Evolutionary conservation across 2,888 invertebrate genomes (phyloP), one percentile per base, ranked within the genome.

Genomic region (Epistrophe grossulariae): DNA sequence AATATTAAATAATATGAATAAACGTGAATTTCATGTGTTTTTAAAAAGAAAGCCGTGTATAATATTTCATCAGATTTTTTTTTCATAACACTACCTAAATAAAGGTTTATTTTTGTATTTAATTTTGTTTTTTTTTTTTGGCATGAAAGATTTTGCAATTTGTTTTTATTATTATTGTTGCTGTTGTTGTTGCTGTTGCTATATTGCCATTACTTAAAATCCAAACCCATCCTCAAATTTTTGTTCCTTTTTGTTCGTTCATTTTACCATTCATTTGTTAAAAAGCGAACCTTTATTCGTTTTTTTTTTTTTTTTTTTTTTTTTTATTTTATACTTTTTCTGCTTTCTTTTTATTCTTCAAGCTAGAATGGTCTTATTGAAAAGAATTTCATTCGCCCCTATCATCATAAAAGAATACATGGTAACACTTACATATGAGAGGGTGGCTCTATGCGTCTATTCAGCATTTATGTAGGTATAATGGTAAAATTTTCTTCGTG

Each of bases 31-130:
- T 38, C 11, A 38, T 38, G 38, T 38, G 38, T 38, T 38, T 43
- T 43, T 43, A 43, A 40, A 40, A 40, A 13, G 8, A 40, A 13
- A 2, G 40, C 24, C 40, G 38, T 35, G 9, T 38, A 78, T 83
- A 72, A 79, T 83, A 83, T 79, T 83, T 78, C 79, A 79, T 83
- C 68, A 73, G 79, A 78, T 83, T 83, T 24, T 83, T 79, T 79
- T 79, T 43, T 43, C 79, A 79, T 84, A 84, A 79, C 79, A 84
- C 79, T n/a, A n/a, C n/a, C n/a, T 79, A 79, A 79, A 84, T 35
- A 79, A 84, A 64, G 74, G 74, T 84, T 84, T 79, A 79, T 84
- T 74, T 70, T 79, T 13, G 43, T 15, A 15, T 43, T 43, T 43
- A 15, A 15, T 43, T 43, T 15, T 4, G 1, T 40, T 43, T 13